Percentiles rank a stretch among this genome's conserved stretches.
Evolutionary conservation across 2,113 vertebrate species (phyloP).

Genomic region (Noturus placidus): DNA sequence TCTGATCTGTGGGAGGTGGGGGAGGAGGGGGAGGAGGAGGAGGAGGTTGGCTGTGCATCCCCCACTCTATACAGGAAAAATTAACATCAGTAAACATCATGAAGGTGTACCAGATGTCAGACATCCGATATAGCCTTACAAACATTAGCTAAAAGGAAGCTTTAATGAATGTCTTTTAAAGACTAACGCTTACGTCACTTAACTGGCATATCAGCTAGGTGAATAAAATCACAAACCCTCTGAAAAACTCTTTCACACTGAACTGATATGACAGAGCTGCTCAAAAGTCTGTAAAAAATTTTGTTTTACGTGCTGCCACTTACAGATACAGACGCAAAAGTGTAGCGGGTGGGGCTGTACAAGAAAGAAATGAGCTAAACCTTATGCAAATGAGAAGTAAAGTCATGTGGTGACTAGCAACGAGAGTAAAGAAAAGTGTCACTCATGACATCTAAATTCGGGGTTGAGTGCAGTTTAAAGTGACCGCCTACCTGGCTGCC

Average conservation of each 20-base stretch:
- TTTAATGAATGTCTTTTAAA: not conserved
- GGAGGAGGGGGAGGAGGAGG: constrained; percentile 81
- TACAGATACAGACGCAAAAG: not conserved
- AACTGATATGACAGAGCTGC: not conserved
- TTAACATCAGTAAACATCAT: not conserved
- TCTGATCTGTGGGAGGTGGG: constrained; percentile 89
- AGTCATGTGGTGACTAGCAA: not conserved
- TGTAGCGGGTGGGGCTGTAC: no score
- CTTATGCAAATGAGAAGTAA: not conserved
- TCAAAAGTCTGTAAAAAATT: not conserved
- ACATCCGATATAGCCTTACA: not conserved
- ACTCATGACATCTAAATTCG: not conserved
- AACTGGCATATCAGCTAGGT: not conserved
- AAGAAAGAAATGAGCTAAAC: not conserved
- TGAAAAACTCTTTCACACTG: not conserved
- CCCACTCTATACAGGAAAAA: constrained; percentile 82
- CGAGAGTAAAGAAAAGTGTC: not conserved
- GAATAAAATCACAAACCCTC: not conserved
- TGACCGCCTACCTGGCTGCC: constrained; percentile 86
- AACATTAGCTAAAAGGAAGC: not conserved
- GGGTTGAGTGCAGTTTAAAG: not conserved
- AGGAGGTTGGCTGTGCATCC: constrained; percentile 89
- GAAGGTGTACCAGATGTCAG: not conserved
- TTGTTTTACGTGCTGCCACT: no score
- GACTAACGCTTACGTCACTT: not conserved